Evolutionary conservation across 2,888 invertebrate genomes (phyloP), one percentile per base, ranked within the genome.

Genomic region (Mechanitis messenoides): DNA sequence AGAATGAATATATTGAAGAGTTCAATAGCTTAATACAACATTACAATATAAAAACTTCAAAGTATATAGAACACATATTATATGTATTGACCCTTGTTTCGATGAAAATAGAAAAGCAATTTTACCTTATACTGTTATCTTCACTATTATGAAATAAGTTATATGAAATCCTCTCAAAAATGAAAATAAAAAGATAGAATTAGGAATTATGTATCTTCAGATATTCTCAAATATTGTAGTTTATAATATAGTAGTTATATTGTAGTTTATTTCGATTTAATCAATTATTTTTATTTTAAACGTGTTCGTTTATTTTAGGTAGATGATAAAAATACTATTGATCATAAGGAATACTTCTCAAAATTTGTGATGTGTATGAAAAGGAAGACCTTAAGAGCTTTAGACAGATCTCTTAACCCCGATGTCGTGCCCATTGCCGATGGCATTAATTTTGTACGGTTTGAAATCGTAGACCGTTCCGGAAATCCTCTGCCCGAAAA

Each of bases 381-480:
- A 74, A 81, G 87, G 60, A 91, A 91, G 71, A 85, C 91, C 55
- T 71, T 94, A 70, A 83, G 87, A 55, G 91, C 92, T 3, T 81
- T 95, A 67, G 93, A 94, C 74, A 84, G 91, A 28, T 83, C 92
- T 1, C 82, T 93, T 60, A 85, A 85, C 9, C 86, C 91, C 3
- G 93, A 94, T 68, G 81, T 92, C 50, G 93, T 95, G 62, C 91
- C 92, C 0, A 75, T 95, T 11, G 87, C 91, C 28, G 91, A 92
- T 53, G 94, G 94, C 4, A 85, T 95, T 54, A 92, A 92, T 68
- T 81, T 95, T 55, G 91, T 93, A 33, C 86, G 91, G 42, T 91
- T 88, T 66, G 87, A 90, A 65, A 74, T 90, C 31, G 83, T 90
- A 11, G 89, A 89, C 66, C 76, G 76, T 54, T 79, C 85, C 1